These are phyloP conservation scores for Dermochelys coriacea DNA, from an alignment of 2,797 vertebrate species.

Conservation along the genomic window DNA sequence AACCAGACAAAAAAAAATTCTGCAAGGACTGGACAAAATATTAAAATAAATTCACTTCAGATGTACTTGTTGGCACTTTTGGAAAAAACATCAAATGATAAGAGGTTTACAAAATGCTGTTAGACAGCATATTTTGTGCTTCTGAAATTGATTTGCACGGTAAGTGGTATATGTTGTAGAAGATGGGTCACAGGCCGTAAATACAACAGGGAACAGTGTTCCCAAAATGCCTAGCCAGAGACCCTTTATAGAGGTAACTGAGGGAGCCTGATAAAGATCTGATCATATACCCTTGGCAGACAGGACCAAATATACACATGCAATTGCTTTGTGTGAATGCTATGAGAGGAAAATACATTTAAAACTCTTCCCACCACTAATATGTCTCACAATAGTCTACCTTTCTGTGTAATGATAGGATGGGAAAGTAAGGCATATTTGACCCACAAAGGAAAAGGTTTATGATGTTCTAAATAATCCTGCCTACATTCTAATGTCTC, in stretches of 20 bases:
- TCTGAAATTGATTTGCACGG: conserved; percentile 57
- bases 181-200: background rate
- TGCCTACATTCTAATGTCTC: background rate
- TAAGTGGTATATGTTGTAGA: conserved; percentile 49
- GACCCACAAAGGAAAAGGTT: conserved; percentile 22
- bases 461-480: conserved; percentile 1
- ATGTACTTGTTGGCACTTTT: conserved; percentile 24
- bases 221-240: background rate
- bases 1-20: conserved; percentile 49
- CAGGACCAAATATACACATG: conserved; percentile 42
- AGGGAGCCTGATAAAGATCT: conserved; percentile 55
- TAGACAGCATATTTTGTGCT: conserved; percentile 55
- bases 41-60: conserved; percentile 17
- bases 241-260: conserved; percentile 53
- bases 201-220: background rate
- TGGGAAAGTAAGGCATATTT: conserved; percentile 17
- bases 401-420: background rate
- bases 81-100: conserved; percentile 46
- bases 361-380: background rate
- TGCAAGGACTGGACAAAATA: conserved; percentile 40
- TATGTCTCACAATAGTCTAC: conserved; percentile 15
- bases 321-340: conserved; percentile 17
- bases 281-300: conserved; percentile 64
- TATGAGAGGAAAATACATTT: conserved; percentile 53
- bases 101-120: conserved; percentile 57